These are phyloP conservation scores for Sinonovacula constricta DNA, from an alignment of 1,140 invertebrate genomes.

Conservation along the genomic window DNA sequence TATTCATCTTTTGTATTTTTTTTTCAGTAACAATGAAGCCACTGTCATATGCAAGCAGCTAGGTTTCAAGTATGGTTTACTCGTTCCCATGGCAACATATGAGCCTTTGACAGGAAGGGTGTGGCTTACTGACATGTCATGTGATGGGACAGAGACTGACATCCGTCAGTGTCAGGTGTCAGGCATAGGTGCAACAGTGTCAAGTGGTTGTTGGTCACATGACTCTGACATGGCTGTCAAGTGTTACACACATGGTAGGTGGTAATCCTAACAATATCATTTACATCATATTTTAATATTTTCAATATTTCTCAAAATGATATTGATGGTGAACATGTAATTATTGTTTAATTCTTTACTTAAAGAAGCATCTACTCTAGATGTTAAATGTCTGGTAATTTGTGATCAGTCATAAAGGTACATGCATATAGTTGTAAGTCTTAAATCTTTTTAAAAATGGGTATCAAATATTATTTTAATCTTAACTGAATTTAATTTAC, in stretches of 20 bases:
- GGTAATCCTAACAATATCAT: no score
- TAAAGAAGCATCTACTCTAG: no score
- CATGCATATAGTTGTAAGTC: no score
- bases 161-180: conserved; percentile 83
- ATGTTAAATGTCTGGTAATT: no score
- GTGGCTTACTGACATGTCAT: conserved; percentile 86
- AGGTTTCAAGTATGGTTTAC: conserved; percentile 57
- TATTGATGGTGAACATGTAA: not conserved
- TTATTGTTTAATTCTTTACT: no score
- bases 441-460: no score
- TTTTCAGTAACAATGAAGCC: conserved; percentile 55
- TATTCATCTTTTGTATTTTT: not conserved
- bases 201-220: conserved; percentile 82
- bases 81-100: conserved; percentile 32
- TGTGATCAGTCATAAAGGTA: no score
- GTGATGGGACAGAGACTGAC: conserved; percentile 84
- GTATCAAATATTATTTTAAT: no score
- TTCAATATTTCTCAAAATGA: not conserved
- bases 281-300: not conserved
- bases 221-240: conserved; percentile 86
- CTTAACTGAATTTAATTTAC: no score
- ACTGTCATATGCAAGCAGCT: conserved; percentile 64
- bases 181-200: conserved; percentile 81
- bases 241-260: conserved; percentile 76
- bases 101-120: conserved; percentile 82